Conservation (phyloP, 1,140 invertebrate species). For the Drosophila seguyi region DNA sequence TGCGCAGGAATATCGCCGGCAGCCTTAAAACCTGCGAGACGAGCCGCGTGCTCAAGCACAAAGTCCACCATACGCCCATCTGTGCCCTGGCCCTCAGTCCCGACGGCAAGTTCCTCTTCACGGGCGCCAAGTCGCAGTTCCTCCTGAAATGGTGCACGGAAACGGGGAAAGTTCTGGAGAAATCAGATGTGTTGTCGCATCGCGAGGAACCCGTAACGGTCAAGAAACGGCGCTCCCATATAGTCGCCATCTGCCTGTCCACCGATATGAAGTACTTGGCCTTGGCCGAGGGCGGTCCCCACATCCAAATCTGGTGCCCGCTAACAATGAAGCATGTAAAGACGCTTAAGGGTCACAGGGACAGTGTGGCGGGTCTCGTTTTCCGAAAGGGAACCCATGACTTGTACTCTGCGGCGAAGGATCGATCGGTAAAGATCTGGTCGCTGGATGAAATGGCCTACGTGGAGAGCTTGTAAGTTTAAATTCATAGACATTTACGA, state of each 20-base stretch:
- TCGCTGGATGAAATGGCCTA: constrained; percentile 97
- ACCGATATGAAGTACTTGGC: constrained; percentile 94
- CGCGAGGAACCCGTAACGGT: constrained; percentile 86
- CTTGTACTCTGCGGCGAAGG: constrained; percentile 93
- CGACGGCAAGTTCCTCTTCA: constrained; percentile 91
- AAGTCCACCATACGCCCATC: constrained; percentile 91
- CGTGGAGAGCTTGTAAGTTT: constrained; percentile 94
- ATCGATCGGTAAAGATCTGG: constrained; percentile 96
- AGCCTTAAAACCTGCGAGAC: constrained; percentile 86
- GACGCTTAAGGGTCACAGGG: constrained; percentile 93
- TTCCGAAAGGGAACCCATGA: constrained; percentile 96
- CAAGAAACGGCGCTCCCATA: constrained; percentile 85
- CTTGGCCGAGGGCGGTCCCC: constrained; percentile 90
- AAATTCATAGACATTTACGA: neutral
- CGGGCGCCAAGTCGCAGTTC: constrained; percentile 94
- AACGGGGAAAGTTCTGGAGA: constrained; percentile 73
- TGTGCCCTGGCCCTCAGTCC: constrained; percentile 93
- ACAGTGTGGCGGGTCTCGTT: constrained; percentile 90
- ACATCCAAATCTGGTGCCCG: constrained; percentile 95
- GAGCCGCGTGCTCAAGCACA: constrained; percentile 87
- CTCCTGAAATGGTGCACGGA: constrained; percentile 93
- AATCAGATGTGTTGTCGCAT: constrained; percentile 84
- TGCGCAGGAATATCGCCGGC: constrained; percentile 91
- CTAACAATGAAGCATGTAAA: constrained; percentile 91
- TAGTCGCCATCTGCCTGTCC: constrained; percentile 92